A percentile compares a stretch with the other conserved stretches of the same genome.
Evolutionary conservation across 2,888 invertebrate genomes (phyloP).

Genomic region (Hydrotaea diabolus): DNA sequence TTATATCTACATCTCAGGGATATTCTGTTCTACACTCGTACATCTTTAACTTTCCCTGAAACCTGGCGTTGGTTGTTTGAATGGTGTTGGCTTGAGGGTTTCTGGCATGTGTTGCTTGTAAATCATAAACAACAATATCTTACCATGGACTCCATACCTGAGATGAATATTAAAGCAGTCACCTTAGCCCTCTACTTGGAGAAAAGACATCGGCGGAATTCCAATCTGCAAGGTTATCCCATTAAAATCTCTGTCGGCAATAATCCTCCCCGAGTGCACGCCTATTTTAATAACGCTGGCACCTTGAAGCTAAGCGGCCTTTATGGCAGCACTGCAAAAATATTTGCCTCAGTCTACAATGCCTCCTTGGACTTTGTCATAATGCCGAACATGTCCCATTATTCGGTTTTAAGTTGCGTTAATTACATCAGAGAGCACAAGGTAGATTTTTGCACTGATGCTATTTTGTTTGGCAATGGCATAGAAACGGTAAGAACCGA

Average conservation of each 20-base stretch:
- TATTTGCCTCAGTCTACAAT: background rate
- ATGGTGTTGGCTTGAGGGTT: background rate
- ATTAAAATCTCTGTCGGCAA: background rate
- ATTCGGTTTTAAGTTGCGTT: background rate
- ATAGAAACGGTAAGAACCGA: background rate
- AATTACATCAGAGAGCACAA: background rate
- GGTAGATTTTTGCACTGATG: background rate
- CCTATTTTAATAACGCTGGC: background rate
- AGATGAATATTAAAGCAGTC: background rate
- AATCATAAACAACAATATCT: background rate
- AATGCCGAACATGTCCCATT: background rate
- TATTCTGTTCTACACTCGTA: background rate
- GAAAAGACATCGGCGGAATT: background rate
- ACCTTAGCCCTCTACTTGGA: background rate
- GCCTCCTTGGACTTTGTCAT: background rate
- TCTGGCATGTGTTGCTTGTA: constrained; percentile 4
- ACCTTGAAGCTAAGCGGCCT: background rate
- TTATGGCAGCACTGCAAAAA: background rate
- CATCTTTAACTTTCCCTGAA: background rate
- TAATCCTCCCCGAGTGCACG: background rate
- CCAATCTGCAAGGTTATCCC: background rate
- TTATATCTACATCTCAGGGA: background rate
- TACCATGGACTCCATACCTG: background rate
- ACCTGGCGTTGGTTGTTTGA: background rate
- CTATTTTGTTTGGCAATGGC: no score